phyloP scores from a whole-genome alignment of 2,113 vertebrate genomes.

The Tor tambroides region DNA sequence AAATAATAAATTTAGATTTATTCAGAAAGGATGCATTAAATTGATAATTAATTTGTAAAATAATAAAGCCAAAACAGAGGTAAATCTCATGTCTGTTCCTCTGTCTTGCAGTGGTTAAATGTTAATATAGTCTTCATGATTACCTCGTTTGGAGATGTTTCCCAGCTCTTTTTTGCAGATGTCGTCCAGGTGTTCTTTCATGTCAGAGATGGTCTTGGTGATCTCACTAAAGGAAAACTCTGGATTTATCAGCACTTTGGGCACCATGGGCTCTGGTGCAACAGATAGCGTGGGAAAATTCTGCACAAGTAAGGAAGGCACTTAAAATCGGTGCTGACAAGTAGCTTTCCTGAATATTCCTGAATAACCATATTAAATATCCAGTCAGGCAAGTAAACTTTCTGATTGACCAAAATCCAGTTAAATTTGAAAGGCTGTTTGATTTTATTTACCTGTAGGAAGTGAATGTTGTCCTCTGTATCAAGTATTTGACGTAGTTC shows the following conservation, averaged over 20 bases:
- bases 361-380: too few relatives aligned
- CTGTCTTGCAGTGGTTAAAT: neutral
- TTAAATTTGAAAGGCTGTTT: too few relatives aligned
- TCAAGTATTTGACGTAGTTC: conserved; percentile 77
- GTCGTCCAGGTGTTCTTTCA: conserved; percentile 78
- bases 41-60: neutral
- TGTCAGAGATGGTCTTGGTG: conserved; percentile 73
- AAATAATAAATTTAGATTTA: neutral
- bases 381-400: neutral
- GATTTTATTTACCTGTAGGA: conserved; percentile 72
- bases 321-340: neutral
- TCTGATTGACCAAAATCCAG: neutral
- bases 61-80: neutral
- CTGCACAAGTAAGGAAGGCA: conserved; percentile 53
- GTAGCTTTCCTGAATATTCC: too few relatives aligned
- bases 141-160: conserved; percentile 77
- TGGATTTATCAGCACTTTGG: conserved; percentile 79
- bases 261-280: conserved; percentile 77
- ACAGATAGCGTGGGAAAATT: conserved; percentile 76
- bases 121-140: neutral
- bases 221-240: conserved; percentile 80
- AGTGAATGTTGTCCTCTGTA: conserved; percentile 81
- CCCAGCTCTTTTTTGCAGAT: conserved; percentile 77
- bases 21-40: neutral
- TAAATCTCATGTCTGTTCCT: neutral